Conservation (phyloP, 2,888 invertebrate genomes). For the Bombylius discolor region DNA sequence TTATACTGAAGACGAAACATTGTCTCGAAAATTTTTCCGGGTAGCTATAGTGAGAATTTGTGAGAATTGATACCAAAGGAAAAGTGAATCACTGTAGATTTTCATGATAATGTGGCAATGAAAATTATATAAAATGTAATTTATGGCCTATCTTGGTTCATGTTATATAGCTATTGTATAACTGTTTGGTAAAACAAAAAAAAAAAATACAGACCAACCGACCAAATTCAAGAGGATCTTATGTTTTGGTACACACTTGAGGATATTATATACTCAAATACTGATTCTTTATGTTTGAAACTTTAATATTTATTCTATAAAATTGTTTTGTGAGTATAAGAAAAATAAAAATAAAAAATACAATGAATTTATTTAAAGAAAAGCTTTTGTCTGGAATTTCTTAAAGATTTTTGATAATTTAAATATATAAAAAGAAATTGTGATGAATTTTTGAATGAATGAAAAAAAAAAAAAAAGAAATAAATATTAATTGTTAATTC, state of each 20-base stretch:
- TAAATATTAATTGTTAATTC: too few species aligned
- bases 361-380: too few species aligned
- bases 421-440: too few species aligned
- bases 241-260: constrained; percentile 9
- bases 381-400: too few species aligned
- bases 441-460: too few species aligned
- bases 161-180: background rate
- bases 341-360: too few species aligned
- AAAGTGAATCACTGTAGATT: constrained; percentile 20
- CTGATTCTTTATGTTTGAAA: too few species aligned
- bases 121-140: constrained; percentile 20
- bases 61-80: constrained; percentile 17
- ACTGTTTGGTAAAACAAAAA: background rate
- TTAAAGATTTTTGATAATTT: too few species aligned
- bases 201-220: background rate
- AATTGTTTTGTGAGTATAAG: too few species aligned
- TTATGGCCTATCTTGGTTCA: constrained; percentile 8
- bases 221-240: constrained; percentile 1
- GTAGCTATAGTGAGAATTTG: constrained; percentile 18
- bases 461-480: too few species aligned
- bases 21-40: background rate
- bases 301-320: too few species aligned
- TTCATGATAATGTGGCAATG: constrained; percentile 21
- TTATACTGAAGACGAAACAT: too few species aligned
- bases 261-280: background rate